Percentiles rank a stretch among this genome's conserved stretches.
Evolutionary conservation across 2,797 vertebrate genomes (phyloP).

Genomic region (Peromyscus nudipes): DNA sequence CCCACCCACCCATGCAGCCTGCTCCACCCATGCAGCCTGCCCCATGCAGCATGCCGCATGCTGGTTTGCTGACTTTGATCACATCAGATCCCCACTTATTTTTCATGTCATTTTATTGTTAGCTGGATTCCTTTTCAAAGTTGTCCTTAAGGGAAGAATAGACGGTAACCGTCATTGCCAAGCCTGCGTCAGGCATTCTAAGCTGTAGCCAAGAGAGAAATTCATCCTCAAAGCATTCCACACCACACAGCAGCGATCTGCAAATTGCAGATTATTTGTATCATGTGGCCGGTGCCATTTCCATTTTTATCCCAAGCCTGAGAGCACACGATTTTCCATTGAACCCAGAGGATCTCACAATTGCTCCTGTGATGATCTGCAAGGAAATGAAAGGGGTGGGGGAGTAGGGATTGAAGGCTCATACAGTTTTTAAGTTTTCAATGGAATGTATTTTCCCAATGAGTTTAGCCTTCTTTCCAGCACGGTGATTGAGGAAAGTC

Average conservation of each 20-base stretch:
- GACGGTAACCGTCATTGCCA: slow-evolving; percentile 55
- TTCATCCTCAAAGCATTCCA: slow-evolving; percentile 75
- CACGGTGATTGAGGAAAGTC: background rate
- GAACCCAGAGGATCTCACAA: background rate
- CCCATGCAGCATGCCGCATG: no score
- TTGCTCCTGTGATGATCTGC: slow-evolving; percentile 60
- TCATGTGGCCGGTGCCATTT: background rate
- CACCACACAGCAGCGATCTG: slow-evolving; percentile 70
- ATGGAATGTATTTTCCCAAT: slow-evolving; percentile 7
- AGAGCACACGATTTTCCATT: slow-evolving; percentile 32
- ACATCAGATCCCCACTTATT: background rate
- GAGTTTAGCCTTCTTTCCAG: slow-evolving; percentile 11
- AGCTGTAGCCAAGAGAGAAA: slow-evolving; percentile 62
- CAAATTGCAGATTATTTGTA: slow-evolving; percentile 66
- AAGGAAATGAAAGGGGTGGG: slow-evolving; percentile 65
- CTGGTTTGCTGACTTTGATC: slow-evolving; percentile 65
- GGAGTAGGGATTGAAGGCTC: slow-evolving; percentile 37
- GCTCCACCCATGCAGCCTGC: background rate
- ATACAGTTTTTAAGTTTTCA: slow-evolving; percentile 36
- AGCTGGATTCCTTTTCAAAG: slow-evolving; percentile 65
- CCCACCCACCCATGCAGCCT: background rate
- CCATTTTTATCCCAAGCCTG: slow-evolving; percentile 55
- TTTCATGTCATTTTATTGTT: slow-evolving; percentile 59
- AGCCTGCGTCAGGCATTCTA: background rate
- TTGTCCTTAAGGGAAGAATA: slow-evolving; percentile 38